phyloP scores from a whole-genome alignment of 2,888 invertebrate genomes.

The Zygogramma bicolorata region DNA sequence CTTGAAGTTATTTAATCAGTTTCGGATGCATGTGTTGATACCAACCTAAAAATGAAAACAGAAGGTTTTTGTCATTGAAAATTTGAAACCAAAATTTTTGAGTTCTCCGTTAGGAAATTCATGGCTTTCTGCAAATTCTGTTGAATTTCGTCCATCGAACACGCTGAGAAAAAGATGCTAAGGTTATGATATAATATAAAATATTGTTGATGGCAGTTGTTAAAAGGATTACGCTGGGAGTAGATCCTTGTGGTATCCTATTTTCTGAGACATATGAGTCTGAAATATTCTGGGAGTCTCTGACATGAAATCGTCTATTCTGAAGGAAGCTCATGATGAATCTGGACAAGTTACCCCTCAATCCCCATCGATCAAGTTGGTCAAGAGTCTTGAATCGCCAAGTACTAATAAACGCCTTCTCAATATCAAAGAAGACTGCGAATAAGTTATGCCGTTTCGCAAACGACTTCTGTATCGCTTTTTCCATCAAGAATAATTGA shows the following conservation, averaged over 20 bases:
- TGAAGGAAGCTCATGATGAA: not conserved
- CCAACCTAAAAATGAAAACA: not conserved
- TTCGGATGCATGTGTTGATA: not conserved
- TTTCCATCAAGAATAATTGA: slow-evolving; percentile 59
- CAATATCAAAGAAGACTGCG: slow-evolving; percentile 1
- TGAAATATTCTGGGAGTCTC: not conserved
- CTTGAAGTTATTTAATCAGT: not conserved
- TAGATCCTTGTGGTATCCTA: not conserved
- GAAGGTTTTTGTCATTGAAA: not conserved
- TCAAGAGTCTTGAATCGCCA: not conserved
- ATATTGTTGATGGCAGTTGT: not conserved
- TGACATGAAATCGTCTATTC: not conserved
- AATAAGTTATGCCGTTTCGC: not conserved
- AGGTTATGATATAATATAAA: too few species aligned
- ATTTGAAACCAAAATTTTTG: not conserved
- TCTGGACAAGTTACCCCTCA: not conserved
- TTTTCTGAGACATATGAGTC: not conserved
- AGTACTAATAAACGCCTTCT: slow-evolving; percentile 3
- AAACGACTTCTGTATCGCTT: not conserved
- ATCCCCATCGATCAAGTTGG: not conserved
- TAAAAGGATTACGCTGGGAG: not conserved
- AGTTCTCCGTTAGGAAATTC: not conserved
- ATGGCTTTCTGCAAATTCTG: not conserved
- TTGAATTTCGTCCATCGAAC: not conserved
- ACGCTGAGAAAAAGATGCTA: not conserved